Conservation (phyloP, 2,888 invertebrate species). For the Limnephilus auricula region DNA sequence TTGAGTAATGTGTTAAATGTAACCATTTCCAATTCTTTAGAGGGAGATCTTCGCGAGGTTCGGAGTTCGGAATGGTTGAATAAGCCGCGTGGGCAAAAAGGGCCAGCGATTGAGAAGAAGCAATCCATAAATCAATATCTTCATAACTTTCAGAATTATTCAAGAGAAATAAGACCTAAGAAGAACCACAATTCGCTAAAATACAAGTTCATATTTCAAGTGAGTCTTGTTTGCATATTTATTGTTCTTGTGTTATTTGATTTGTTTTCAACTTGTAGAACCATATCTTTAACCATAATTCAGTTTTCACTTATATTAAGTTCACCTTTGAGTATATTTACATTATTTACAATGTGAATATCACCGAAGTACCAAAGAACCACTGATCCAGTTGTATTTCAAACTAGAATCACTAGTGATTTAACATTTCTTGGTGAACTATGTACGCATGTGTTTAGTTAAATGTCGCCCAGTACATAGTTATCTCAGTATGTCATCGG, state of each 20-base stretch:
- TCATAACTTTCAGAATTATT: not conserved
- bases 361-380: no score
- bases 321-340: no score
- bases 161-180: not conserved
- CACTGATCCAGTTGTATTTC: no score
- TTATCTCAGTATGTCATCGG: not conserved
- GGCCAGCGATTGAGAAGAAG: not conserved
- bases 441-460: not conserved
- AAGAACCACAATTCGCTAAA: not conserved
- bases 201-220: not conserved
- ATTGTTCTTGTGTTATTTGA: not conserved
- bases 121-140: not conserved
- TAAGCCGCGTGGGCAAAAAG: not conserved
- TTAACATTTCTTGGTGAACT: not conserved
- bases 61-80: not conserved
- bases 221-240: not conserved
- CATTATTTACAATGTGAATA: no score
- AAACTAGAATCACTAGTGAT: no score
- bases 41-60: not conserved
- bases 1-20: constrained; percentile 2
- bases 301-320: no score
- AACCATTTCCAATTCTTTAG: not conserved
- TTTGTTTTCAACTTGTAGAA: not conserved
- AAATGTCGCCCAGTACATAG: not conserved
- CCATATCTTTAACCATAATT: no score